Evolutionary conservation across 2,888 invertebrate genomes (phyloP), one percentile per base, ranked within the genome.

Genomic region (Latrodectus hesperus): DNA sequence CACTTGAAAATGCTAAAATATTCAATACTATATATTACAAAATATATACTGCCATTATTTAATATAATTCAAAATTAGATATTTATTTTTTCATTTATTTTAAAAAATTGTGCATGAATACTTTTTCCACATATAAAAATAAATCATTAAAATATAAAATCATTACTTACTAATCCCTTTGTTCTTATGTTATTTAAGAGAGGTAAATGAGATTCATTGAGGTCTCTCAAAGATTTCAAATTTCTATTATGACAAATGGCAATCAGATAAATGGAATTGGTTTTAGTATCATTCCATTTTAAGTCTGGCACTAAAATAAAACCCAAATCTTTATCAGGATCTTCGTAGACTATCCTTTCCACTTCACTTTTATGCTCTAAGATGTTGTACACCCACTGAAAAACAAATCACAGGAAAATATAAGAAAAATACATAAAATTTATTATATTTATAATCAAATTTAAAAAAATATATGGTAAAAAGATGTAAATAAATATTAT

Each of bases 351-450:
- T 74, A 99, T 95, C 89, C 97, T 94, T 49, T 99, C 98, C 3
- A 94, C 93, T 93, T 99, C 99, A 73, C 95, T 95, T 92, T 96
- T 97, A 91, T 97, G 97, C 83, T 97, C 96, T 79, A 99, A 92
- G 89, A 99, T 97, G 92, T 99, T 99, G 92, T 97, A 96, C 0
- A 99, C 96, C 99, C 99, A 99, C 97, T 98, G n/a, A 3, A 49
- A 82, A 65, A 22, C 9, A n/a, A 51, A 73, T 10, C 22, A 6
- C 38, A 38, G 38, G 5, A 38, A 38, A 38, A 38, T 6, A 38
- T 38, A 38, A 38, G 38, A 6, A 38, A 38, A 38, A 38, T 22
- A 22, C 22, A 22, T 22, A 22, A 38, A 4, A 38, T 38, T 38
- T 38, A 38, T 3, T 38, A 38, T 3, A 38, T 38, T 38, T 38